A percentile compares a stretch with the other conserved stretches of the same genome.
Evolutionary conservation across 2,797 vertebrate species (phyloP).

Genomic region (Cephalopachus bancanus): DNA sequence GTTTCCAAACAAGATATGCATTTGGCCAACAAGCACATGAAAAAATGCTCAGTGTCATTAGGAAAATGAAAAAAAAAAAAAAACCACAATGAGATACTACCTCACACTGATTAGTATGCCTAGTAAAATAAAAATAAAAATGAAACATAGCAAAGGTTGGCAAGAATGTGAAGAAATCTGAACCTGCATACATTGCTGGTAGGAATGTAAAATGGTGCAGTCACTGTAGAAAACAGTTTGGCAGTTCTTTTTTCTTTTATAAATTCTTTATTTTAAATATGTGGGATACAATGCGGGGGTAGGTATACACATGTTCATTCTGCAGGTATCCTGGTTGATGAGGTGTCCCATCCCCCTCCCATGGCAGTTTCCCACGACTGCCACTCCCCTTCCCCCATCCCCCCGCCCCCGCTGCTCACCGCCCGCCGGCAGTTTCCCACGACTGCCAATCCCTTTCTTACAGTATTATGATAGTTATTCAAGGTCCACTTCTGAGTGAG

Average conservation of each 20-base stretch:
- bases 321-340: no score
- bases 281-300: no score
- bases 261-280: no score
- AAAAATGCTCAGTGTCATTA: not conserved
- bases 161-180: not conserved
- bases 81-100: not conserved
- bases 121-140: not conserved
- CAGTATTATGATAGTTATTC: no score
- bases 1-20: not conserved
- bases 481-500: no score
- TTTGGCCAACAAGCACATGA: not conserved
- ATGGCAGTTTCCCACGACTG: no score
- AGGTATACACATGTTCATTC: no score
- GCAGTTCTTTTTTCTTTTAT: not conserved
- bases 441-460: no score
- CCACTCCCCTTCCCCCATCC: no score
- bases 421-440: no score
- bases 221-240: not conserved
- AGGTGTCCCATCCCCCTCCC: no score
- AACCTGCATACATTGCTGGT: not conserved
- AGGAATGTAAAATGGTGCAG: not conserved
- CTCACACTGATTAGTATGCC: not conserved
- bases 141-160: not conserved
- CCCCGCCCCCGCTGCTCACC: no score
- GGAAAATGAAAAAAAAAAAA: not conserved